Conservation (phyloP, 2,888 invertebrate genomes). For the Drosophila antonietae region DNA sequence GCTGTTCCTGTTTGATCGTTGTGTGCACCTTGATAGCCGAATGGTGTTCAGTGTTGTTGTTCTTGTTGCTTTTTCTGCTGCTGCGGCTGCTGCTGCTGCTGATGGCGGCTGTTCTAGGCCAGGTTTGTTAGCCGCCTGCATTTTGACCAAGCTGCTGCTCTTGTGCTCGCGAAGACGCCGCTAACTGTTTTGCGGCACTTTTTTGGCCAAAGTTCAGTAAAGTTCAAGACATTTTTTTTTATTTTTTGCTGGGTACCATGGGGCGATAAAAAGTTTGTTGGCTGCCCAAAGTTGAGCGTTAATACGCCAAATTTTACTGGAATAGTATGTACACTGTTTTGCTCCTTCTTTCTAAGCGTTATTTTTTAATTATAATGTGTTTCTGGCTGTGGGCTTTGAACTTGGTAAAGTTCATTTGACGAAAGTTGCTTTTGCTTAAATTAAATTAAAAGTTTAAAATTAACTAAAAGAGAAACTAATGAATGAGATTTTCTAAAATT, state of each 20-base stretch:
- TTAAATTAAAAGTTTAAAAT: background rate
- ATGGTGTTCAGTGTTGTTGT: conserved; percentile 12
- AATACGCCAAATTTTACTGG: conserved; percentile 35
- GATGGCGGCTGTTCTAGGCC: conserved; percentile 64
- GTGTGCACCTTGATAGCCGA: conserved; percentile 68
- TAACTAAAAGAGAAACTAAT: too few species aligned
- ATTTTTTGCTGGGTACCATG: conserved; percentile 5
- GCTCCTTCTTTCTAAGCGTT: background rate
- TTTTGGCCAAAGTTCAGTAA: conserved; percentile 58
- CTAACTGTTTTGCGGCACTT: conserved; percentile 55
- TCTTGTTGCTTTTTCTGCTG: conserved; percentile 9
- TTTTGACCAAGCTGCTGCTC: conserved; percentile 51
- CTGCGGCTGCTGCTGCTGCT: conserved; percentile 11
- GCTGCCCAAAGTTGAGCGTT: conserved; percentile 30
- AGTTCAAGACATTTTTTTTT: conserved; percentile 56
- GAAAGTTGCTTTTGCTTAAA: background rate
- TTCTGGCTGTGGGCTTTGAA: conserved; percentile 27
- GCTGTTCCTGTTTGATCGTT: conserved; percentile 37
- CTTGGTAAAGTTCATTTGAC: conserved; percentile 5
- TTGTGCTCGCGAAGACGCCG: conserved; percentile 25
- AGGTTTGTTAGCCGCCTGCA: conserved; percentile 49
- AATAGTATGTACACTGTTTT: conserved; percentile 35
- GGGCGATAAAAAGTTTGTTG: conserved; percentile 24
- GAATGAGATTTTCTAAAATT: background rate
- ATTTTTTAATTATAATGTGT: background rate